Conservation (phyloP, 2,888 invertebrate genomes). For the Autographa gamma region DNA sequence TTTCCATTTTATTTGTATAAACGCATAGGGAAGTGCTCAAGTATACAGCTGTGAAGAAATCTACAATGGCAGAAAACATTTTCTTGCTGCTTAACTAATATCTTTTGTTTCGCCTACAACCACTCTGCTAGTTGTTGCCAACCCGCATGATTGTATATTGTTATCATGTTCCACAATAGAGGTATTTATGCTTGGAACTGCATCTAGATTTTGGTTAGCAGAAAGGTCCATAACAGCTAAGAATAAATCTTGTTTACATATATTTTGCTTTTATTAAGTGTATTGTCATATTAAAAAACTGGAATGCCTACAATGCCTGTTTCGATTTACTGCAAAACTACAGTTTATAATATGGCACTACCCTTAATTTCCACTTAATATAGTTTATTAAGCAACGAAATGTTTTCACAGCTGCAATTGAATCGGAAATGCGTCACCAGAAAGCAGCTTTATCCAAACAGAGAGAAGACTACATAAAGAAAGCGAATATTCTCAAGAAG, state of each 20-base stretch:
- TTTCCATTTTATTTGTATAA: slow-evolving; percentile 33
- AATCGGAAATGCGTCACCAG: slow-evolving; percentile 94
- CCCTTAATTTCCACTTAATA: slow-evolving; percentile 51
- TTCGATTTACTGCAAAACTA: not conserved
- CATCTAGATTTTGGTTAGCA: slow-evolving; percentile 51
- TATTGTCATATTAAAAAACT: slow-evolving; percentile 48
- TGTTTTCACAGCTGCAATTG: slow-evolving; percentile 90
- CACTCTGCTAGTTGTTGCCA: slow-evolving; percentile 47
- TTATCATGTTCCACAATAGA: slow-evolving; percentile 36
- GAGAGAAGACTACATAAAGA: slow-evolving; percentile 94
- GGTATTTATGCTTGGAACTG: slow-evolving; percentile 46
- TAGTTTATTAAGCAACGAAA: slow-evolving; percentile 50
- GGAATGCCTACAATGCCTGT: not conserved
- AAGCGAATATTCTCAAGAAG: slow-evolving; percentile 92
- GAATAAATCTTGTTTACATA: slow-evolving; percentile 57
- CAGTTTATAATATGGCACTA: slow-evolving; percentile 39
- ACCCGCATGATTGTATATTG: slow-evolving; percentile 51
- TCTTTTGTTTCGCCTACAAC: slow-evolving; percentile 41
- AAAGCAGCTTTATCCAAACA: slow-evolving; percentile 94
- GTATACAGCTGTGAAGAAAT: slow-evolving; percentile 37
- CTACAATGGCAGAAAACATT: slow-evolving; percentile 21
- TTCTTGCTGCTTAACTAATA: slow-evolving; percentile 41
- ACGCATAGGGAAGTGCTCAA: slow-evolving; percentile 36
- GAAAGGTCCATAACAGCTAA: slow-evolving; percentile 63
- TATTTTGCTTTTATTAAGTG: slow-evolving; percentile 59